These are phyloP conservation scores for Aptenodytes forsteri DNA, from an alignment of 2,113 vertebrate genomes.

Conservation along the genomic window DNA sequence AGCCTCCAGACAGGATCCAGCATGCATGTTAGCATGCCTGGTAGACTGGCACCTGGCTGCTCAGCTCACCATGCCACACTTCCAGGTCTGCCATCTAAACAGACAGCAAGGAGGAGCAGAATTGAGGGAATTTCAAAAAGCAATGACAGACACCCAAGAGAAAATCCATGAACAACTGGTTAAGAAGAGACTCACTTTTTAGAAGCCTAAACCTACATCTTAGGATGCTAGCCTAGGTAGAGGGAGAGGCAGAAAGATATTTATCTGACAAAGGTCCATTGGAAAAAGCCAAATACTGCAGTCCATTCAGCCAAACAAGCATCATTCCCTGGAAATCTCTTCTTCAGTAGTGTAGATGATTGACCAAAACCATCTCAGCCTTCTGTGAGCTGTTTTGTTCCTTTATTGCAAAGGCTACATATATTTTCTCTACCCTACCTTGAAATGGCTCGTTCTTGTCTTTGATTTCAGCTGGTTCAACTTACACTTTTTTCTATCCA, in stretches of 20 bases:
- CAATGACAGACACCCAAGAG: background rate
- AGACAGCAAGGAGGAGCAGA: background rate
- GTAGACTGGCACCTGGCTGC: background rate
- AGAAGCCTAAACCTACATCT: background rate
- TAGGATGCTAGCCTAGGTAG: background rate
- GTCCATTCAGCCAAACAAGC: background rate
- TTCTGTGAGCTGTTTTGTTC: background rate
- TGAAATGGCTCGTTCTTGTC: background rate
- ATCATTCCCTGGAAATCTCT: background rate
- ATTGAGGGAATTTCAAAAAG: background rate
- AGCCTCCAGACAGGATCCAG: background rate
- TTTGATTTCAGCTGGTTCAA: background rate
- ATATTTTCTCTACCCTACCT: background rate
- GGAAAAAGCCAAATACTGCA: background rate
- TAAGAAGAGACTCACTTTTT: background rate
- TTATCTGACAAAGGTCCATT: background rate
- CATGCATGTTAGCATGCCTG: rapidly evolving
- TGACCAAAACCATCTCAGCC: background rate
- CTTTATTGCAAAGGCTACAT: background rate
- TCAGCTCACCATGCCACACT: background rate
- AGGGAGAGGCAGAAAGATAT: background rate
- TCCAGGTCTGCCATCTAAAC: background rate
- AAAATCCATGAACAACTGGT: background rate
- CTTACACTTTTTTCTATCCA: background rate
- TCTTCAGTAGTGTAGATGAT: background rate